Evolutionary conservation across 2,797 vertebrate species (phyloP), one percentile per base, ranked within the genome.

Genomic region (Mareca strepera): DNA sequence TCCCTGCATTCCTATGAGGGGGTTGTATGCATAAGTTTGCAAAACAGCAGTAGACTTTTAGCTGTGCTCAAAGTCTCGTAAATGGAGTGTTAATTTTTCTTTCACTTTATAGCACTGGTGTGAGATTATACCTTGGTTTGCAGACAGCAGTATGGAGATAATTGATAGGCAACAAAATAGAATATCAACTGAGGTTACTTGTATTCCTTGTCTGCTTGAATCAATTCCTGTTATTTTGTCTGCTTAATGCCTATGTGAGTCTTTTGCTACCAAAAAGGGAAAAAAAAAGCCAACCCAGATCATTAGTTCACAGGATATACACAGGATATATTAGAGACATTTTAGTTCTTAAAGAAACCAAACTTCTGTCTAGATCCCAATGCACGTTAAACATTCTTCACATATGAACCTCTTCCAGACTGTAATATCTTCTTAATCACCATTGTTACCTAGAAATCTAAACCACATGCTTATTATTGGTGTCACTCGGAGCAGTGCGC

Each of bases 381-480:
- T 72, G 37, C 68, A 0, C 31, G 46, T 90, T 96, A 80, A 91
- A 50, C 10, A 16, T 83, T 78, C 16, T 73, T 92, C 2, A 0
- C 66, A 37, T 35, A 35, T 63, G 37, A 73, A 0, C n/a, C 84
- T 92, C 82, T 69, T 23, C 53, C 35, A 50, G 37, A 28, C 59
- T 56, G 35, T 31, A 70, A 0, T 90, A 46, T 78, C 62, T 79
- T 91, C 37, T 70, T 90, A 76, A 63, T 90, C 46, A 37, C 39
- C 15, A 18, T 73, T 92, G 80, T 90, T 90, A 93, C 74, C 73
- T 92, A 60, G 70, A 86, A 95, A 84, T 95, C 31, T 82, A 70
- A 93, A 93, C 5, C 87, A 92, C 44, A 14, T 91, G 55, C 55
- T 86, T 88, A 7, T 83, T 83, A 35, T 53, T 63, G 39, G 63